Percentiles rank a stretch among this genome's conserved stretches.
These are phyloP conservation scores for Lanius collurio DNA, from an alignment of 2,113 vertebrate species.

Conservation along the genomic window DNA sequence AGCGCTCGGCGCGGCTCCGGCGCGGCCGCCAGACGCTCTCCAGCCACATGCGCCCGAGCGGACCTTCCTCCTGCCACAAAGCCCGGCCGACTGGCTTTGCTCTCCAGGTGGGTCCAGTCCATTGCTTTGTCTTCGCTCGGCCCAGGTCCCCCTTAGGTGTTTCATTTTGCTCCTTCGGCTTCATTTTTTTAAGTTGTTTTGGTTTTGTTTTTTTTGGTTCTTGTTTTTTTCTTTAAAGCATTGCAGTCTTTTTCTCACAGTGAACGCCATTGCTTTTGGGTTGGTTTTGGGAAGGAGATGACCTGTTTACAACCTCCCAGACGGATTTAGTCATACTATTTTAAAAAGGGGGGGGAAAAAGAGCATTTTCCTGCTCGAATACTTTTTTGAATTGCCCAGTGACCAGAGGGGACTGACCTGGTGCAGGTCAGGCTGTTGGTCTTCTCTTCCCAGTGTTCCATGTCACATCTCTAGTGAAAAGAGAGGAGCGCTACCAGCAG, in stretches of 20 bases:
- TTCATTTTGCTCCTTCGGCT: neutral
- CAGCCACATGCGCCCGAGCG: slow-evolving; percentile 58
- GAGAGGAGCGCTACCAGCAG: neutral
- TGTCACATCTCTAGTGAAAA: neutral
- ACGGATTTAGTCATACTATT: neutral
- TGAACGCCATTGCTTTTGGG: neutral
- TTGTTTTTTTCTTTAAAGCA: neutral
- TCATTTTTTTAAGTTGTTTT: neutral
- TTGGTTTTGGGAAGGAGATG: slow-evolving; percentile 8
- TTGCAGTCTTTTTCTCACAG: neutral
- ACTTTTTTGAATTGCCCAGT: neutral
- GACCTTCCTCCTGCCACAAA: slow-evolving; percentile 45
- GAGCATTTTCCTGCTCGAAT: neutral
- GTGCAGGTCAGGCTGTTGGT: neutral
- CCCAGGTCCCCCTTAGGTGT: slow-evolving; percentile 32
- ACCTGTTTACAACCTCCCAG: neutral
- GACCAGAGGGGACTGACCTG: neutral
- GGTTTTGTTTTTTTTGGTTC: neutral
- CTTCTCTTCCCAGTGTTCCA: neutral
- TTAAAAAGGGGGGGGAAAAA: neutral
- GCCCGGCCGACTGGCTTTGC: slow-evolving; percentile 36
- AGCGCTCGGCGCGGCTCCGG: slow-evolving; percentile 60
- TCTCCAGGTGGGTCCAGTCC: slow-evolving; percentile 76
- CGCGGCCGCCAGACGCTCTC: slow-evolving; percentile 29
- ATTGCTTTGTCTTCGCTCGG: slow-evolving; percentile 66